Evolutionary conservation across 1,140 invertebrate species (phyloP).

Genomic region (silkworm (Bombyx mori)): DNA sequence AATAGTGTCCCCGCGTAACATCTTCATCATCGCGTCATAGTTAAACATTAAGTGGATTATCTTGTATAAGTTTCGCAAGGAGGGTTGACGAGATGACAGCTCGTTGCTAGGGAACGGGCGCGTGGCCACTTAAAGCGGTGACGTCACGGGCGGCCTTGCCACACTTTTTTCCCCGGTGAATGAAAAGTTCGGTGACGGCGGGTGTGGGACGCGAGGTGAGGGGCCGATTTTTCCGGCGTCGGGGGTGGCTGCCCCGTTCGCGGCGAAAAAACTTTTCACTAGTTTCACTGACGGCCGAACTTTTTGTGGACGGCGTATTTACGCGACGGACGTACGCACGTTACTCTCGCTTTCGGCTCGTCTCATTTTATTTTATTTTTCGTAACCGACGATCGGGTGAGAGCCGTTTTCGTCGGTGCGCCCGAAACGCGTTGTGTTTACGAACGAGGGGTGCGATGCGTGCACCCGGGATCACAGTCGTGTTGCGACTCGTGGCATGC

Average conservation of each 20-base stretch:
- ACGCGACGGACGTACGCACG: conserved; percentile 50
- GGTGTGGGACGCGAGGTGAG: conserved; percentile 48
- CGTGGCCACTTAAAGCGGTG: conserved; percentile 70
- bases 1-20: conserved; percentile 24
- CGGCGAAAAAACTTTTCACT: conserved; percentile 67
- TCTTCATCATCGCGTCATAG: conserved; percentile 22
- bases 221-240: conserved; percentile 63
- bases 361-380: conserved; percentile 31
- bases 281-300: conserved; percentile 64
- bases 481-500: conserved; percentile 41
- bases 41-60: background rate
- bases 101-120: conserved; percentile 72
- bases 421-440: conserved; percentile 15
- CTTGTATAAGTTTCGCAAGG: conserved; percentile 9
- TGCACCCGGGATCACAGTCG: conserved; percentile 42
- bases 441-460: conserved; percentile 31
- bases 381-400: background rate
- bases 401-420: conserved; percentile 23
- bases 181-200: conserved; percentile 71
- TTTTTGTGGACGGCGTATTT: conserved; percentile 58
- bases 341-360: conserved; percentile 46
- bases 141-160: conserved; percentile 73
- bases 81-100: conserved; percentile 30
- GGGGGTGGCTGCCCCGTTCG: conserved; percentile 58
- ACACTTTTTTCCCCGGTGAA: conserved; percentile 75